Evolutionary conservation across 2,888 invertebrate species (phyloP), one percentile per base, ranked within the genome.

Genomic region (Cabera pusaria): DNA sequence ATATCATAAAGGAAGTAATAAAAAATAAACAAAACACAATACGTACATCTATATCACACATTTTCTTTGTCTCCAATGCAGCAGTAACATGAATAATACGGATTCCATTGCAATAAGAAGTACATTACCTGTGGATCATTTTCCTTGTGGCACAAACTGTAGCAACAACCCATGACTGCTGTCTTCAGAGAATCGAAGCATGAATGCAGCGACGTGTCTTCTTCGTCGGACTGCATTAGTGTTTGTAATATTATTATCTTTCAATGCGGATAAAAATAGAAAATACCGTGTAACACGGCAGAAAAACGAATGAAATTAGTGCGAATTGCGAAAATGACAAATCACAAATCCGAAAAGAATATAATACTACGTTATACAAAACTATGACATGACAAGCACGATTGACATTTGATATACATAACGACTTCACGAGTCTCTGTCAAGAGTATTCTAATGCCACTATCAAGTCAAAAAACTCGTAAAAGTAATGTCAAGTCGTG

Each of bases 131-230:
- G 93, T 41, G 92, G 90, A 54, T 92, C 90, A 48, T 82, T 90
- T 67, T 93, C 93, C 76, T 93, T 93, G 64, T 93, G 92, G 72
- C 93, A 93, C 63, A 93, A 91, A 79, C 93, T 93, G 74, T 93
- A 93, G 74, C 93, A 94, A 76, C 93, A 93, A 59, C 93, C 93
- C 93, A 92, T 93, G 68, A 84, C 83, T 66, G 85, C 80, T 59
- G 49, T 84, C 67, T 79, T 87, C 48, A 87, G 58, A 41, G 84
- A 83, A 58, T 78, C 76, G 79, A 86, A 87, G 78, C 87, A 88
- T 83, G 86, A 86, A 81, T 84, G 85, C 78, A 86, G 63, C 62
- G 76, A 56, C 56, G 67, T 71, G 59, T 83, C 83, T 58, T 83
- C 85, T 45, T 79, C 79, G 72, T 79, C 76, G 45, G 86, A 74